Conservation (phyloP, 2,888 invertebrate species). For the Helleia helle region DNA sequence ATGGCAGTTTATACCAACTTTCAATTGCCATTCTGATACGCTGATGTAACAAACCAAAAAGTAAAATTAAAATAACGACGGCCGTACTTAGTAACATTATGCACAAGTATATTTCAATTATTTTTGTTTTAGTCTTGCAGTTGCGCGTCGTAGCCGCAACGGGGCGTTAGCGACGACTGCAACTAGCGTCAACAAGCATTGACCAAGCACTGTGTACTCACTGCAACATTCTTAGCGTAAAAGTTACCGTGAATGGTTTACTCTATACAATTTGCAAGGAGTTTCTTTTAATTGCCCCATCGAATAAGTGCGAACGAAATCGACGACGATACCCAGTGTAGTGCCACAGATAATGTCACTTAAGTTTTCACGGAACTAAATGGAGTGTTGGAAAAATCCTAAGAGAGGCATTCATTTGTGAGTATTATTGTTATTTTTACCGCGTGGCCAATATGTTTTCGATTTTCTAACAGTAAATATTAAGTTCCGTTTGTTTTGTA, state of each 20-base stretch:
- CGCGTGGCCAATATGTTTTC: too few relatives aligned
- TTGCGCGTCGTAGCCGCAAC: slow-evolving; percentile 38
- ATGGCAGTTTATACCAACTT: slow-evolving; percentile 1
- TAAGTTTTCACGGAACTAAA: slow-evolving; percentile 35
- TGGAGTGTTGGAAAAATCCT: slow-evolving; percentile 40
- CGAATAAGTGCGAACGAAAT: slow-evolving; percentile 51
- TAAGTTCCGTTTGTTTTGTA: too few relatives aligned
- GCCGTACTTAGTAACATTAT: too few relatives aligned
- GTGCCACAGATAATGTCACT: slow-evolving; percentile 41
- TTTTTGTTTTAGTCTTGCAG: slow-evolving; percentile 19
- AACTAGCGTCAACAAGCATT: slow-evolving; percentile 60
- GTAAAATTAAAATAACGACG: too few relatives aligned
- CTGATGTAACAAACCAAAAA: slow-evolving; percentile 1
- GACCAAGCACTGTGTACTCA: slow-evolving; percentile 63
- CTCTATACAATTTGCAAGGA: slow-evolving; percentile 71
- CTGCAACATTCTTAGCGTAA: slow-evolving; percentile 74
- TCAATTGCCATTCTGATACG: neutral
- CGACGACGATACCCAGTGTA: slow-evolving; percentile 41
- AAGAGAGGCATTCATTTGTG: slow-evolving; percentile 46
- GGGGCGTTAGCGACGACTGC: slow-evolving; percentile 37
- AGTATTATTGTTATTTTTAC: slow-evolving; percentile 33
- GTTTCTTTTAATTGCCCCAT: slow-evolving; percentile 47
- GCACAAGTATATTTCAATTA: too few relatives aligned
- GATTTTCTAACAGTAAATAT: neutral
- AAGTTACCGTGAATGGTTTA: slow-evolving; percentile 71